Conservation (phyloP, 2,888 invertebrate genomes). For the Hipparchia semele region DNA sequence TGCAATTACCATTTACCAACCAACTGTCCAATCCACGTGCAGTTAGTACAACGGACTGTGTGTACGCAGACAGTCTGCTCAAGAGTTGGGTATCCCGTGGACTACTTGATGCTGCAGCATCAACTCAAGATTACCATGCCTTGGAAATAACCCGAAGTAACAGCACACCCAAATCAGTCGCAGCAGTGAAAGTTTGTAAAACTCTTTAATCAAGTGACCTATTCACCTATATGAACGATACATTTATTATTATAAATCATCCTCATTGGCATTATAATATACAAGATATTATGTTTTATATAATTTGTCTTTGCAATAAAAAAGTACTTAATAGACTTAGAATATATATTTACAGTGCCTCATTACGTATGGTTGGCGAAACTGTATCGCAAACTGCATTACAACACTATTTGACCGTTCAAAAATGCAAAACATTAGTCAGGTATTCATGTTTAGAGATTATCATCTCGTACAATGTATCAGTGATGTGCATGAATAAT, state of each 20-base stretch:
- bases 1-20: too few relatives aligned
- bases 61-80: too few relatives aligned
- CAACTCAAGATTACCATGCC: too few relatives aligned
- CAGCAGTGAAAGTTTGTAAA: too few relatives aligned
- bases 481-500: constrained; percentile 40
- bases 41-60: too few relatives aligned
- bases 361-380: constrained; percentile 20
- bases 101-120: too few relatives aligned
- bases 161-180: too few relatives aligned
- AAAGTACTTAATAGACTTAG: background rate
- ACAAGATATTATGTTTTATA: background rate
- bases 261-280: background rate
- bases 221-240: background rate
- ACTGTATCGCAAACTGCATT: constrained; percentile 27
- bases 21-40: too few relatives aligned
- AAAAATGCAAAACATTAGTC: constrained; percentile 33
- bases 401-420: constrained; percentile 28
- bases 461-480: constrained; percentile 29
- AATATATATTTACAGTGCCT: background rate
- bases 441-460: constrained; percentile 29
- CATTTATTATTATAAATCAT: background rate
- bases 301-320: background rate
- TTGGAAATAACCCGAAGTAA: too few relatives aligned
- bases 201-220: too few relatives aligned
- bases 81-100: too few relatives aligned